phyloP scores from a whole-genome alignment of 2,888 invertebrate genomes.

The Chrysina gloriosa region DNA sequence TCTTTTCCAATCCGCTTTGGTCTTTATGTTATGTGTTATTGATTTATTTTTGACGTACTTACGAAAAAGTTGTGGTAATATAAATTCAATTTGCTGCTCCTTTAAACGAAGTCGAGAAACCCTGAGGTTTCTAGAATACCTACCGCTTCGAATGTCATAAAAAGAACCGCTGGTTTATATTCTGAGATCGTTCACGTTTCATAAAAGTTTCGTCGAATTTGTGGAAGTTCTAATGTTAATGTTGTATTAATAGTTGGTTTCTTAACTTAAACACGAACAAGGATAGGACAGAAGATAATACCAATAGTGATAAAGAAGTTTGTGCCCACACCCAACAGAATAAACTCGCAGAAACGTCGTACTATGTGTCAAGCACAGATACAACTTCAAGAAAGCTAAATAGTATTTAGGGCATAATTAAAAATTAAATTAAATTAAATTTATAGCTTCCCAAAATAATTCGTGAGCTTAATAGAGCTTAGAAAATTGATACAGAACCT shows the following conservation, averaged over 20 bases:
- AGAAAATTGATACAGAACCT: too few relatives aligned
- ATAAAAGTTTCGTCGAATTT: not conserved
- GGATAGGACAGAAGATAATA: not conserved
- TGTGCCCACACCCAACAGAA: too few relatives aligned
- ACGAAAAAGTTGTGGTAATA: constrained; percentile 23
- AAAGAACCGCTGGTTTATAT: not conserved
- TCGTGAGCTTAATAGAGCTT: too few relatives aligned
- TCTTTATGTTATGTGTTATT: constrained; percentile 13
- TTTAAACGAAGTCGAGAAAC: not conserved
- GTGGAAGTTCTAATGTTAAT: not conserved
- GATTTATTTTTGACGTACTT: constrained; percentile 25
- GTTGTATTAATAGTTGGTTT: not conserved
- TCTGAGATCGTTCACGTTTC: not conserved
- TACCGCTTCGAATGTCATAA: not conserved
- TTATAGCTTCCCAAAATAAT: too few relatives aligned
- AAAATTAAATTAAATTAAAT: too few relatives aligned
- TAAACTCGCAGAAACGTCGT: too few relatives aligned
- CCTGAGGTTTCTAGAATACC: not conserved
- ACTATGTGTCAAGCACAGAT: too few relatives aligned
- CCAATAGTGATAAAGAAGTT: not conserved
- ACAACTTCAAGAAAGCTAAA: too few relatives aligned
- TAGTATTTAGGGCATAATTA: too few relatives aligned
- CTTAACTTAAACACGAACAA: not conserved
- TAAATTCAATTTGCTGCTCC: constrained; percentile 16
- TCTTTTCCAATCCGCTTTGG: not conserved